Evolutionary conservation across 2,888 invertebrate genomes (phyloP), one percentile per base, ranked within the genome.

Genomic region (Tetranychus piercei): DNA sequence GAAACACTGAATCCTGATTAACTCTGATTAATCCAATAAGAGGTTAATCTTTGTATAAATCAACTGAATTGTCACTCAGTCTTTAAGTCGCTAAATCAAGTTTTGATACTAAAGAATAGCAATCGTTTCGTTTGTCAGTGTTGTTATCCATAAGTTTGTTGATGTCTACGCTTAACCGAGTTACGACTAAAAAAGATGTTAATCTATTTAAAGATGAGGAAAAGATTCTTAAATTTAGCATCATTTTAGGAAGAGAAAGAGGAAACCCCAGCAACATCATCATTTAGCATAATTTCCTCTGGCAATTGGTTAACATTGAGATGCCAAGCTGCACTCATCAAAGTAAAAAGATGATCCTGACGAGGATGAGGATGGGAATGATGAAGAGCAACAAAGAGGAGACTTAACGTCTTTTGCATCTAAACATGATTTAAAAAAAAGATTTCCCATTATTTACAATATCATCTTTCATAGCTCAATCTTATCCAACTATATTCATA

Each of bases 261-360:
- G 55, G 55, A 55, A 55, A 55, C 55, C 55, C 55, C 55, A 55
- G 55, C 55, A 55, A 55, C 55, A 55, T 55, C 15, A 55, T 45
- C 55, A 55, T 15, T 55, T 55, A 55, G 9, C 55, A 55, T 15
- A 1, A 55, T 55, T 55, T 55, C 55, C 55, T 55, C 55, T 55
- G 55, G 55, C 55, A 55, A 55, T 55, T 55, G 55, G 55, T 55
- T 55, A 55, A 55, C 55, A 55, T 55, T 55, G 55, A 55, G 55
- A 55, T 55, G 55, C 55, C 55, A 55, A 55, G 2, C 55, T 55
- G 55, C 15, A 15, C 15, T 55, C 55, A 55, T 55, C 55, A 55
- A 15, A 15, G 9, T 15, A 55, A 55, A 55, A 55, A 55, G 55
- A 55, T 55, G 55, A 9, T 55, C 15, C 15, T 55, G 55, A 55